Conservation (phyloP, 2,888 invertebrate genomes). For the Micoletzkya japonica region DNA sequence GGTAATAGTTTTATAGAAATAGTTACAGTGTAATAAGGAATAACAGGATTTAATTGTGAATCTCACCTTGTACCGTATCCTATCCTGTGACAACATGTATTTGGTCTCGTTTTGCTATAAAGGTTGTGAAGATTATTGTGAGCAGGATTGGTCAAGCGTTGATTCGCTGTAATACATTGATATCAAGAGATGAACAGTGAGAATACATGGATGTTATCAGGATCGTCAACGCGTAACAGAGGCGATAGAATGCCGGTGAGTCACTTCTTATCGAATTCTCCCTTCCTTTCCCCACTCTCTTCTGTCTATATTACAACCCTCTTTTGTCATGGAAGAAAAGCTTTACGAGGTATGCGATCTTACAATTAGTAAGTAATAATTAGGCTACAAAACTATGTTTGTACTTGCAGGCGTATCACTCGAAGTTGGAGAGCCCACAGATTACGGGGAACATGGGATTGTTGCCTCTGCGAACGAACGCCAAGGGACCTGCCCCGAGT, state of each 20-base stretch:
- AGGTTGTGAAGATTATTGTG: too few species aligned
- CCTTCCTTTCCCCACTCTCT: constrained; percentile 9
- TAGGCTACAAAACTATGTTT: not conserved
- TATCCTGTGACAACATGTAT: too few species aligned
- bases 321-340: constrained; percentile 7
- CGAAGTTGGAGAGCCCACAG: constrained; percentile 77
- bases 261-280: constrained; percentile 3
- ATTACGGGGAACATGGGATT: constrained; percentile 90
- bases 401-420: constrained; percentile 84
- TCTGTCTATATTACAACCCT: not conserved
- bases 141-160: too few species aligned
- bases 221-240: too few species aligned
- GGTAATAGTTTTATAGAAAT: too few species aligned
- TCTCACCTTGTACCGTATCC: too few species aligned
- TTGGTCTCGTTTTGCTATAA: too few species aligned
- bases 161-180: too few species aligned
- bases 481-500: constrained; percentile 86
- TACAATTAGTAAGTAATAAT: not conserved
- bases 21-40: too few species aligned
- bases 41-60: too few species aligned
- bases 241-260: constrained; percentile 30
- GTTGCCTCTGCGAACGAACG: constrained; percentile 84
- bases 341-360: constrained; percentile 13
- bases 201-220: too few species aligned
- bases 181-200: too few species aligned